Evolutionary conservation across 2,888 invertebrate genomes (phyloP).

Genomic region (Eupithecia vulgata): DNA sequence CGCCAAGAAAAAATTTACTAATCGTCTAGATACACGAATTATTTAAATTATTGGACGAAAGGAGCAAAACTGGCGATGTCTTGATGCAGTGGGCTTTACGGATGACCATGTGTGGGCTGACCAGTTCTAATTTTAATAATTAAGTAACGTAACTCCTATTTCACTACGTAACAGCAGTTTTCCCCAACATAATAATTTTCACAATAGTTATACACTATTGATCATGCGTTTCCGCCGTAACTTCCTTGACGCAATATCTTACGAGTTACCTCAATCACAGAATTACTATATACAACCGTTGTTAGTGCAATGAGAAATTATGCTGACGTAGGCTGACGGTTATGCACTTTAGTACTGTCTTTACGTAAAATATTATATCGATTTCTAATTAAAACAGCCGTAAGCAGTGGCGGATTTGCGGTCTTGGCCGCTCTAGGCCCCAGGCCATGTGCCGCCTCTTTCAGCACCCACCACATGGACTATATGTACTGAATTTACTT

Average conservation of each 20-base stretch:
- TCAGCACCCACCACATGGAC: too few species aligned
- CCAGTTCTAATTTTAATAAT: not conserved
- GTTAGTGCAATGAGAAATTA: not conserved
- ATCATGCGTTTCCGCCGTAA: conserved; percentile 35
- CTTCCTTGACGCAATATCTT: conserved; percentile 29
- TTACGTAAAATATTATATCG: conserved; percentile 1
- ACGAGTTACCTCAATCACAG: conserved; percentile 1
- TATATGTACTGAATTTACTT: too few species aligned
- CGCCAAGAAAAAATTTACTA: too few species aligned
- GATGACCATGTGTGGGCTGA: not conserved
- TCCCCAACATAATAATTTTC: not conserved
- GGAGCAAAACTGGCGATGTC: not conserved
- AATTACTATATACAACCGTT: not conserved
- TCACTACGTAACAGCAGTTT: not conserved
- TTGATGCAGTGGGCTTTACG: not conserved
- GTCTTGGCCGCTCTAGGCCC: too few species aligned
- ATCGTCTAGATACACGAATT: not conserved
- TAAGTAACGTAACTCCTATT: not conserved
- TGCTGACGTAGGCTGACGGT: conserved; percentile 3
- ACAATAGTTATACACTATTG: conserved; percentile 30
- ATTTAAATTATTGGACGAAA: not conserved
- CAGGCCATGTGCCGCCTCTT: too few species aligned
- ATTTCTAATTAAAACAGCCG: not conserved
- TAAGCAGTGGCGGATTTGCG: too few species aligned
- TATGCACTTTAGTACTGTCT: not conserved